phyloP scores from a whole-genome alignment of 2,888 invertebrate genomes.

The Pollenia griseotomentosa region DNA sequence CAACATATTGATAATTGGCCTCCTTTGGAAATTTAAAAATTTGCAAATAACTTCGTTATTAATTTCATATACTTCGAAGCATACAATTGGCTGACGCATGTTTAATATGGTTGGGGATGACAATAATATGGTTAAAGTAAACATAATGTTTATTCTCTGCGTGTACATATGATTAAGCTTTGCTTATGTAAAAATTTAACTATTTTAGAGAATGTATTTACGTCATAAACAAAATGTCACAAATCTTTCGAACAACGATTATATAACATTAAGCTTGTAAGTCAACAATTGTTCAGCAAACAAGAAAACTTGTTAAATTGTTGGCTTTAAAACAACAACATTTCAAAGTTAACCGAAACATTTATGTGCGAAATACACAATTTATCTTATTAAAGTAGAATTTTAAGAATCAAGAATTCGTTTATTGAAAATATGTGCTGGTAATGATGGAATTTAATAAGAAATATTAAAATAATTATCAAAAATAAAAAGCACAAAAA shows the following conservation, averaged over 20 bases:
- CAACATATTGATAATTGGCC: too few relatives aligned
- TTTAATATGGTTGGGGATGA: too few relatives aligned
- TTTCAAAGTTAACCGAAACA: constrained; percentile 66
- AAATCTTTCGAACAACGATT: neutral
- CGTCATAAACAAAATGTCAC: neutral
- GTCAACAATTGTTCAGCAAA: neutral
- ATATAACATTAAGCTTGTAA: neutral
- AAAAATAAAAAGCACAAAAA: neutral
- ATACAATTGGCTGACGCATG: too few relatives aligned
- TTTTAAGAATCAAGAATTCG: constrained; percentile 55
- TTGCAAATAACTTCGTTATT: too few relatives aligned
- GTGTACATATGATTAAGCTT: too few relatives aligned
- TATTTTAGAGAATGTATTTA: too few relatives aligned
- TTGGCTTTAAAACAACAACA: constrained; percentile 30
- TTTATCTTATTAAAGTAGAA: constrained; percentile 60
- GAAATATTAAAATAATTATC: constrained; percentile 55
- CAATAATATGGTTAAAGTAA: too few relatives aligned
- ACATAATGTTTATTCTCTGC: too few relatives aligned
- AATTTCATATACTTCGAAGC: too few relatives aligned
- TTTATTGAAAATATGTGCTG: constrained; percentile 51
- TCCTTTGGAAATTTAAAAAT: too few relatives aligned
- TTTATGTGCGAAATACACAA: constrained; percentile 63
- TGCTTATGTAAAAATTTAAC: too few relatives aligned
- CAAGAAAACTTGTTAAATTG: neutral
- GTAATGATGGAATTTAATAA: constrained; percentile 65